Conservation (phyloP, 2,797 vertebrate genomes). For the Falco biarmicus region DNA sequence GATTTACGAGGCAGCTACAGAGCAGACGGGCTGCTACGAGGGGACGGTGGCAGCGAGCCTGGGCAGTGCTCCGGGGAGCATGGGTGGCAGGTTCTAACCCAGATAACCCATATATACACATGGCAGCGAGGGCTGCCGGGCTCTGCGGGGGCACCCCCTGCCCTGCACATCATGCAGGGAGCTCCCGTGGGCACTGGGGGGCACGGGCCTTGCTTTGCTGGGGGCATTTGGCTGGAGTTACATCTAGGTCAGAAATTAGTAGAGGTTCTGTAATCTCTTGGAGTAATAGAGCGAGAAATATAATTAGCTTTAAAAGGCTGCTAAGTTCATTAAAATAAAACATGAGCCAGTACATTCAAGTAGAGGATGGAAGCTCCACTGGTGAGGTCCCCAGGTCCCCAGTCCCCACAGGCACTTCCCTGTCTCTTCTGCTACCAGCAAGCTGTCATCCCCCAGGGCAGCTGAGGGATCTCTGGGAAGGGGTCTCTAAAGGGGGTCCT, state of each 20-base stretch:
- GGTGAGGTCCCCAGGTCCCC: not conserved
- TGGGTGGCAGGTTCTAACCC: fast-evolving
- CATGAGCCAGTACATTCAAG: fast-evolving
- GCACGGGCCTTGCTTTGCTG: not conserved
- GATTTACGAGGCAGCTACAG: not conserved
- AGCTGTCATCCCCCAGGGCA: not conserved
- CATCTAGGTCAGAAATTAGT: not conserved
- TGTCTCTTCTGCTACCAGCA: not conserved
- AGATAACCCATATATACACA: fast-evolving
- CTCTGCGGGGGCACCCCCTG: not conserved
- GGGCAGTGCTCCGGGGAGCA: fast-evolving
- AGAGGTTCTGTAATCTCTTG: not conserved
- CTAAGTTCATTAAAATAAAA: not conserved
- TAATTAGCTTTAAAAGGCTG: constrained; percentile 2
- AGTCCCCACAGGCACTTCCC: fast-evolving
- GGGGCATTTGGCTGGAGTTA: not conserved
- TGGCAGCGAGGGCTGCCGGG: fast-evolving
- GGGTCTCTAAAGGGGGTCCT: not conserved
- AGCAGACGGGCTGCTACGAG: not conserved
- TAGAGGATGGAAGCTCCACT: not conserved
- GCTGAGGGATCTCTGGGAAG: not conserved
- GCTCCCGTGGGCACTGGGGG: fast-evolving
- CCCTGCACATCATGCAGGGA: not conserved
- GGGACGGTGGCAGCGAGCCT: not conserved
- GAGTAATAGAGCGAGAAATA: not conserved